Conservation (phyloP, 2,888 invertebrate genomes). For the Eledona agricola region DNA sequence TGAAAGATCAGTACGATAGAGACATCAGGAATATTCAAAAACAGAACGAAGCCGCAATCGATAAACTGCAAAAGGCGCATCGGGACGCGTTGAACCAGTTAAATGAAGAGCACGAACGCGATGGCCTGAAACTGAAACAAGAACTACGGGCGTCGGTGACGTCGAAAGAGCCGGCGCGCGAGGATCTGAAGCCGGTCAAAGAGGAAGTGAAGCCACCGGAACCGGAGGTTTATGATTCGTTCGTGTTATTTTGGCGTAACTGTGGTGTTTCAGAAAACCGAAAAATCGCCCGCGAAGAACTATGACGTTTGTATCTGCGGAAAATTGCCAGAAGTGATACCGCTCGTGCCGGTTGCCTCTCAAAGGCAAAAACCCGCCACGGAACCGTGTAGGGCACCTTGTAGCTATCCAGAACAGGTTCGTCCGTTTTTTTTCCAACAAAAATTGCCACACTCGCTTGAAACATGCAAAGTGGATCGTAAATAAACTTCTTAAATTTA, state of each 20-base stretch:
- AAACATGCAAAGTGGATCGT: background rate
- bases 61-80: constrained; percentile 66
- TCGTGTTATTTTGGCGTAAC: too few species aligned
- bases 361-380: background rate
- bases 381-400: background rate
- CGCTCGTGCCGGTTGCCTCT: constrained; percentile 6
- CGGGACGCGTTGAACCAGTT: constrained; percentile 65
- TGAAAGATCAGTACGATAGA: constrained; percentile 66
- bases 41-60: constrained; percentile 67
- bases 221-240: too few species aligned
- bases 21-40: constrained; percentile 66
- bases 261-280: too few species aligned
- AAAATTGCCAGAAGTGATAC: constrained; percentile 21
- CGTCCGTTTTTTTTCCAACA: constrained; percentile 6
- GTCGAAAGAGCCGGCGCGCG: constrained; percentile 20
- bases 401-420: constrained; percentile 8
- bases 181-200: constrained; percentile 28
- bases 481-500: background rate
- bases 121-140: constrained; percentile 54
- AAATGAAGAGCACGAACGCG: constrained; percentile 64
- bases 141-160: constrained; percentile 8
- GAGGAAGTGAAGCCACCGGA: background rate
- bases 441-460: constrained; percentile 30
- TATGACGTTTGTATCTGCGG: constrained; percentile 21
- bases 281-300: constrained; percentile 6